Base-by-base conservation (phyloP, 2,113 vertebrate genomes). In the Columba janthina region DNA sequence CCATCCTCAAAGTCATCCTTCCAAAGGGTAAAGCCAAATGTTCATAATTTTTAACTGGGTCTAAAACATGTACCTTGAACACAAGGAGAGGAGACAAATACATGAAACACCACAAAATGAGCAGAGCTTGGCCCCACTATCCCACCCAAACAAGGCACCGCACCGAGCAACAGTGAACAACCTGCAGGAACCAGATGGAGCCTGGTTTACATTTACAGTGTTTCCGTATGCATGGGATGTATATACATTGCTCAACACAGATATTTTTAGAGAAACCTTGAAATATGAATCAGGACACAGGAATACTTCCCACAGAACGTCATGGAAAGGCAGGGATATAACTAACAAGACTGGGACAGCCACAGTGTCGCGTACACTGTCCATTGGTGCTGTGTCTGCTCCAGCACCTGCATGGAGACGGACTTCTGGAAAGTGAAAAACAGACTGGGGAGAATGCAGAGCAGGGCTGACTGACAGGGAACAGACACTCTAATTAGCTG, bases 401-500 rank as follows among this genome's bases (percentile, higher is more conserved):
- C 15, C 51, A 44, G 50, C n/a, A 82, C 36, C 72, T 22, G 31
- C 20, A 44, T 0, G 0, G 0, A 75, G 38, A 32, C 3, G 1
- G 26, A 53, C 13, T 58, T 83, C 1, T 6, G 18, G 20, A 48
- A 80, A 46, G 9, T 18, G 53, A 61, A 72, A 81, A 90, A 62
- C 2, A 56, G 36, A 38, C 12, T 34, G 7, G 16, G 54, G 7
- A 83, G 78, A 92, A 87, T 5, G 15, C 16, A 69, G 32, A 36
- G 32, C 36, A 60, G 19, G 36, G 12, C 29, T 77, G 22, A 60
- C 1, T 67, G 69, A 65, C 31, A 71, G 5, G 29, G 28, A 92
- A 28, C 26, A 85, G 48, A 67, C 17, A 64, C 25, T 61, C 16
- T 21, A 83, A 94, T 53, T 76, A 83, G 24, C 7, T 66, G 28